Evolutionary conservation across 2,113 vertebrate species (phyloP).

Genomic region (Silurus glanis): DNA sequence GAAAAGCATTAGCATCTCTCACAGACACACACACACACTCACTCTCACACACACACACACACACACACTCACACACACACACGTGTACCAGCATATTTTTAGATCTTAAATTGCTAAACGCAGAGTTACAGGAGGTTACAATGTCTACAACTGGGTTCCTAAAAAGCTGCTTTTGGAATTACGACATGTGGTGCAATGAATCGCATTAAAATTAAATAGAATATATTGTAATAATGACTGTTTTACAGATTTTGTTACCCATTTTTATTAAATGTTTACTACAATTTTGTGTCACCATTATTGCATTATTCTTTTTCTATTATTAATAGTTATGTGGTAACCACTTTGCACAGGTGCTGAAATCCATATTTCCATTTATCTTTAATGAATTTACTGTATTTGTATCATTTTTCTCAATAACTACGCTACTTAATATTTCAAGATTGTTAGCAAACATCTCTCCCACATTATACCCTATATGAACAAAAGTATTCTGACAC

Average conservation of each 20-base stretch:
- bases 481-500: no score
- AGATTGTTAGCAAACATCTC: not conserved
- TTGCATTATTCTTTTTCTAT: not conserved
- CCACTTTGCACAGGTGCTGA: not conserved
- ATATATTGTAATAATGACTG: not conserved
- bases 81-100: not conserved
- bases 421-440: not conserved
- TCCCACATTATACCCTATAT: not conserved
- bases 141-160: not conserved
- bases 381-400: not conserved
- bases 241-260: not conserved
- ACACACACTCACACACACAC: not conserved
- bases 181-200: not conserved
- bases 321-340: not conserved
- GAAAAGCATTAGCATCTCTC: constrained; percentile 5
- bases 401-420: not conserved
- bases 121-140: not conserved
- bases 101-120: not conserved
- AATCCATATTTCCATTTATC: not conserved
- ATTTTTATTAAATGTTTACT: not conserved
- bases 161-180: not conserved
- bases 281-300: not conserved
- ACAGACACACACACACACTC: not conserved
- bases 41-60: not conserved
- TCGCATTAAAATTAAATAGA: not conserved